Conservation (phyloP, 2,797 vertebrate species). For the Delichon dasypus region DNA sequence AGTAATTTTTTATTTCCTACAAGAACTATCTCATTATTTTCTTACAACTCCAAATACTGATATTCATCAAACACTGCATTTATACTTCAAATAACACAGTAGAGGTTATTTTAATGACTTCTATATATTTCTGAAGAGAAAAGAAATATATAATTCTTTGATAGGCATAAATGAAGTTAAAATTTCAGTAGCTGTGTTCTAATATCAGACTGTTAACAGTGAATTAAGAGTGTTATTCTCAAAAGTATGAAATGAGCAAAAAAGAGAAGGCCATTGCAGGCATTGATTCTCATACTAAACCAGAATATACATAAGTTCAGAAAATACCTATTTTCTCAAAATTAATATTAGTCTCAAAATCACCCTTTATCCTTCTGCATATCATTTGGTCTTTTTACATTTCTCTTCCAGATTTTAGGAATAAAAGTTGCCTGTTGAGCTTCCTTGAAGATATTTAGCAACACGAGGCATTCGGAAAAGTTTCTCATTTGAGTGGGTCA, state of each 20-base stretch:
- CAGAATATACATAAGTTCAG: background rate
- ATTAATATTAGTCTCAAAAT: background rate
- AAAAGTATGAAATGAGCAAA: background rate
- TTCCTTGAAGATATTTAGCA: background rate
- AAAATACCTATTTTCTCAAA: background rate
- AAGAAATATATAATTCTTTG: background rate
- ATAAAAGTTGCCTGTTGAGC: background rate
- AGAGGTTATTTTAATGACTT: background rate
- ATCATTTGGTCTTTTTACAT: background rate
- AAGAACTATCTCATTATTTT: background rate
- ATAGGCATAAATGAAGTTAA: background rate
- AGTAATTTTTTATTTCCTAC: background rate
- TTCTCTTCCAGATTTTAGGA: background rate
- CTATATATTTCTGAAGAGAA: background rate
- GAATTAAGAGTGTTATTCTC: background rate
- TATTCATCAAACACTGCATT: background rate
- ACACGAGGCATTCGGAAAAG: background rate
- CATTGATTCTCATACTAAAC: background rate
- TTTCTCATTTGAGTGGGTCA: background rate
- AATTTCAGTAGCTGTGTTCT: background rate
- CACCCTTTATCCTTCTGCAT: background rate
- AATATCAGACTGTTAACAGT: background rate
- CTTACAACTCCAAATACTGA: background rate
- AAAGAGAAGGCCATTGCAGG: background rate
- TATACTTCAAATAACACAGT: background rate